Evolutionary conservation across 1,140 invertebrate genomes (phyloP).

Genomic region (Maniola jurtina): DNA sequence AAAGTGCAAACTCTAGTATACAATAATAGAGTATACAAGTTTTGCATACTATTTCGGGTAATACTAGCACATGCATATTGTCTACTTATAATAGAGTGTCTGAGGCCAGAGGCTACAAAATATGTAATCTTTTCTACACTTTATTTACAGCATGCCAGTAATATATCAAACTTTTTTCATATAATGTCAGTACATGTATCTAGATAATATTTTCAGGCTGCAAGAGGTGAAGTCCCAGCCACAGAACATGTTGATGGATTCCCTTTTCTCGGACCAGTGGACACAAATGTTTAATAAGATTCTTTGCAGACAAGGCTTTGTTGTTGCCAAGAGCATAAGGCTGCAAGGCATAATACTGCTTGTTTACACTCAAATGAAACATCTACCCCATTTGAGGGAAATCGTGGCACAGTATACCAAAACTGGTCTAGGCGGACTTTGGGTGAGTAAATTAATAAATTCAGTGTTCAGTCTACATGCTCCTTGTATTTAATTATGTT

Average conservation of each 20-base stretch:
- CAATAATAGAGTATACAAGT: too few relatives aligned
- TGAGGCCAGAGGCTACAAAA: too few relatives aligned
- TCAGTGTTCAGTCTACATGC: background rate
- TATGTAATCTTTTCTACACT: too few relatives aligned
- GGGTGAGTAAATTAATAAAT: slow-evolving; percentile 79
- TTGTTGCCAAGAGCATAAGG: slow-evolving; percentile 87
- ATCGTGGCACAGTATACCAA: slow-evolving; percentile 92
- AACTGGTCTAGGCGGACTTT: slow-evolving; percentile 93
- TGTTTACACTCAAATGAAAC: slow-evolving; percentile 87
- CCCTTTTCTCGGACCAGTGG: slow-evolving; percentile 92
- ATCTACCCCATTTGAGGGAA: slow-evolving; percentile 88
- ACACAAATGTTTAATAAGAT: slow-evolving; percentile 86
- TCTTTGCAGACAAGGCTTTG: slow-evolving; percentile 85
- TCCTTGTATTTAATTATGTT: background rate
- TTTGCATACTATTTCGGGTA: too few relatives aligned
- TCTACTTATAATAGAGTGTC: too few relatives aligned
- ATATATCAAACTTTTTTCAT: background rate
- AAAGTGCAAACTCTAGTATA: too few relatives aligned
- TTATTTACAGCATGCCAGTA: too few relatives aligned
- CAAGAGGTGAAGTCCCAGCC: slow-evolving; percentile 95
- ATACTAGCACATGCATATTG: too few relatives aligned
- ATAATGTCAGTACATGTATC: background rate
- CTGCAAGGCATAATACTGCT: slow-evolving; percentile 89
- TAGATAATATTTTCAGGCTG: slow-evolving; percentile 78
- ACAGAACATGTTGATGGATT: slow-evolving; percentile 89